Evolutionary conservation across 1,140 invertebrate genomes (phyloP).

Genomic region (Bathynomus jamesi): DNA sequence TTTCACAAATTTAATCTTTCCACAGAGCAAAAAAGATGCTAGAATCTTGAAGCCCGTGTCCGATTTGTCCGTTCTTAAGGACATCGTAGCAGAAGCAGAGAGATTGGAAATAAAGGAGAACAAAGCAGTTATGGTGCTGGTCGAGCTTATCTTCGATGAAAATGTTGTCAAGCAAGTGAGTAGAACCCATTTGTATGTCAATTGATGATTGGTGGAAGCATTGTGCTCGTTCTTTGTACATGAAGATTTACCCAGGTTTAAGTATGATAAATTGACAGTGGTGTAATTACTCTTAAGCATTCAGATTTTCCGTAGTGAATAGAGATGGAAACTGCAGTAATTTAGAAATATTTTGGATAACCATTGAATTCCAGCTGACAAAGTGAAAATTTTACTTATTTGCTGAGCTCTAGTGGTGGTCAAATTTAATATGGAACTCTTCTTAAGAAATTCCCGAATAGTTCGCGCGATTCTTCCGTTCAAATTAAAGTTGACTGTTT

Average conservation of each 20-base stretch:
- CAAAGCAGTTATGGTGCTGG: slow-evolving; percentile 85
- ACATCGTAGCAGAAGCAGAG: slow-evolving; percentile 87
- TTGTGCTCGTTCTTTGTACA: background rate
- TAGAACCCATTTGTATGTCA: slow-evolving; percentile 9
- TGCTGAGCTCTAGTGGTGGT: no score
- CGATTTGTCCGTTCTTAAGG: slow-evolving; percentile 56
- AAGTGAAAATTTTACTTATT: no score
- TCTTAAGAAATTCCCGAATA: no score
- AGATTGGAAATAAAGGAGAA: slow-evolving; percentile 82
- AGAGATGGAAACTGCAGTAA: no score
- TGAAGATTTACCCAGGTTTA: background rate
- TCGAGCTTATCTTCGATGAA: slow-evolving; percentile 82
- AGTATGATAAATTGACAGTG: no score
- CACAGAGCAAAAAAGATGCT: slow-evolving; percentile 44
- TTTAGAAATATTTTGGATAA: no score
- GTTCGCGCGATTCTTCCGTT: no score
- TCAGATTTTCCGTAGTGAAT: no score
- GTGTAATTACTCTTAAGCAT: no score
- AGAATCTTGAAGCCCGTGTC: slow-evolving; percentile 40
- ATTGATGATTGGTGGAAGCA: slow-evolving; percentile 41
- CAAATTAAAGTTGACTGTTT: no score
- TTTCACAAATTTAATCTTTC: slow-evolving; percentile 44
- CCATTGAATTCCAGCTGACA: no score
- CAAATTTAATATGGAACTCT: no score
- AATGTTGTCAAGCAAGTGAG: slow-evolving; percentile 69